phyloP scores from a whole-genome alignment of 2,888 invertebrate species.

The Ophion ellenae region DNA sequence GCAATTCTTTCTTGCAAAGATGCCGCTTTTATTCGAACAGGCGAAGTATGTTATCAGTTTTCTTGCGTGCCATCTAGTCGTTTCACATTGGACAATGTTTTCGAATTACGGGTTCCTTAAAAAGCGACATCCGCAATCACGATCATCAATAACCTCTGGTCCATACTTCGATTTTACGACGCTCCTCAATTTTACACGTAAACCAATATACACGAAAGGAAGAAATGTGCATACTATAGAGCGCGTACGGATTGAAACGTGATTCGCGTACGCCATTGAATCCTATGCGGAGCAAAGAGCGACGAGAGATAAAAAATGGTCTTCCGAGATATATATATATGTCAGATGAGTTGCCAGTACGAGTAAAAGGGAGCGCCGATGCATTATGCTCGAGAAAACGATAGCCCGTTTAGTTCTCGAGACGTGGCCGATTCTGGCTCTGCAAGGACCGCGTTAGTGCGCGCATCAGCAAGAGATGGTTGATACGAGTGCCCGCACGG shows the following conservation, averaged over 20 bases:
- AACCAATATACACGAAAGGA: not conserved
- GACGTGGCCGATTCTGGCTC: slow-evolving; percentile 7
- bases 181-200: not conserved
- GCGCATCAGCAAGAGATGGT: slow-evolving; percentile 17
- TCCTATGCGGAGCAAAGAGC: slow-evolving; percentile 1
- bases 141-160: not conserved
- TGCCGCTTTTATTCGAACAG: too few species aligned
- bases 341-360: not conserved
- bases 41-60: too few species aligned
- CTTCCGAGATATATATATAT: not conserved
- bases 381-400: slow-evolving; percentile 44
- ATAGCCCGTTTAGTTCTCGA: slow-evolving; percentile 56
- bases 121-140: slow-evolving; percentile 8
- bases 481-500: slow-evolving; percentile 1
- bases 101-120: too few species aligned
- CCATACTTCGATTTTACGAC: slow-evolving; percentile 21
- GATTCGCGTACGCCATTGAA: slow-evolving; percentile 13
- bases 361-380: slow-evolving; percentile 49
- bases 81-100: too few species aligned
- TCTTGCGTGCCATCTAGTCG: too few species aligned
- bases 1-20: too few species aligned
- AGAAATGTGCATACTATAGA: not conserved
- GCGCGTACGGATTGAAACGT: slow-evolving; percentile 10
- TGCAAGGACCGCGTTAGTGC: slow-evolving; percentile 9
- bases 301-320: slow-evolving; percentile 37